A percentile compares a stretch with the other conserved stretches of the same genome.
Conservation (phyloP, 2,797 vertebrate genomes). For the Threskiornis aethiopicus region DNA sequence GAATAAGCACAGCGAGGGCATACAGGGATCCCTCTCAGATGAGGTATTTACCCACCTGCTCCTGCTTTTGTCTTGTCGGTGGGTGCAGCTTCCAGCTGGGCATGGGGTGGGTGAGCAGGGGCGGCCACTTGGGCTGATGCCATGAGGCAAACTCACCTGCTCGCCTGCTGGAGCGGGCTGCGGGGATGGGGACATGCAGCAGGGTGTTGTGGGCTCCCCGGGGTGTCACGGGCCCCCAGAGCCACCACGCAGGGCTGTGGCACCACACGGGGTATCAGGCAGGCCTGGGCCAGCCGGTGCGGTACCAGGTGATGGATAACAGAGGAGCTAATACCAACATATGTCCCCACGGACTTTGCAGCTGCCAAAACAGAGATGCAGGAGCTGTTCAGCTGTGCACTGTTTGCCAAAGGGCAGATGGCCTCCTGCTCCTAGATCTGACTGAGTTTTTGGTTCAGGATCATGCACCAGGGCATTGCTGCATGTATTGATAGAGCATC, state of each 20-base stretch:
- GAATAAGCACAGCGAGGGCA: not conserved
- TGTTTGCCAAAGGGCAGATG: not conserved
- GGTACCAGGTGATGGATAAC: not conserved
- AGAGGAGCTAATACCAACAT: not conserved
- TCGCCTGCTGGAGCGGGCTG: not conserved
- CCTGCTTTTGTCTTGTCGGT: not conserved
- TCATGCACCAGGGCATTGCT: not conserved
- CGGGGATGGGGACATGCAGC: not conserved
- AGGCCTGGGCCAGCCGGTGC: not conserved
- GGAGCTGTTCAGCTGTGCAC: not conserved
- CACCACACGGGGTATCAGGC: not conserved
- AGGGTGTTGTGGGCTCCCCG: not conserved
- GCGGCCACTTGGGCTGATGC: not conserved
- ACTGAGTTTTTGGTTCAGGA: not conserved
- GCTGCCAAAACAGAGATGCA: not conserved
- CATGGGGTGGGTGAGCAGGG: not conserved
- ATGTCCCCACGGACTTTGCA: not conserved
- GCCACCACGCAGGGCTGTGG: not conserved
- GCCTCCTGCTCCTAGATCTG: not conserved
- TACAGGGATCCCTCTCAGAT: not conserved
- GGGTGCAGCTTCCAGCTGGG: not conserved
- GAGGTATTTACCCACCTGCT: not conserved
- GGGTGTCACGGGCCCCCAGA: not conserved
- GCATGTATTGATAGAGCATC: not conserved
- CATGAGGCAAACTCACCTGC: not conserved